Conservation (phyloP, 92 coral and sea anemone species). For the Isaurus tuberculatus region DNA sequence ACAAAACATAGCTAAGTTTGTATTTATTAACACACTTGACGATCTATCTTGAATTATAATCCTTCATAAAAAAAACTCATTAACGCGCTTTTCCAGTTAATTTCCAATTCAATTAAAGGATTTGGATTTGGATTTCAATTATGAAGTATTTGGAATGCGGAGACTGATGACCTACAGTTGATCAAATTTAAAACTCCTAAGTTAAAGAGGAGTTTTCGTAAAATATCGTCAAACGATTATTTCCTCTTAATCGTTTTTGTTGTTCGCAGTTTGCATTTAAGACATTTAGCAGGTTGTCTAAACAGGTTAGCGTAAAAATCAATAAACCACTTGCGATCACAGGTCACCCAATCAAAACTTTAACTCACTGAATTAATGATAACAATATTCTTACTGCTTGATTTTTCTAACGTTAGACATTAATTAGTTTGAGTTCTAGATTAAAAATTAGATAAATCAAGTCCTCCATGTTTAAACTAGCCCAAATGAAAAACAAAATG, state of each 20-base stretch:
- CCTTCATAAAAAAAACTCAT: too few species aligned
- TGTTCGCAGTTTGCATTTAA: background rate
- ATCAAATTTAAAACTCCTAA: background rate
- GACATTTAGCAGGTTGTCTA: conserved; percentile 26
- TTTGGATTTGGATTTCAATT: background rate
- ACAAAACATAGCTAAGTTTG: too few species aligned
- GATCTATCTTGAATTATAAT: too few species aligned
- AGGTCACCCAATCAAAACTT: conserved; percentile 27
- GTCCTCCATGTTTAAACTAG: background rate
- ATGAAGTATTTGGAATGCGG: background rate
- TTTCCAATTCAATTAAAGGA: too few species aligned
- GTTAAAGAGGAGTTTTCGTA: background rate
- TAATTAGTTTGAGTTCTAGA: background rate
- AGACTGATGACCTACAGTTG: background rate
- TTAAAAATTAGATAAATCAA: background rate
- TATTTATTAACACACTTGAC: too few species aligned
- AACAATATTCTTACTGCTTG: conserved; percentile 29
- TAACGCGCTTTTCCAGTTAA: too few species aligned
- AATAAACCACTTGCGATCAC: conserved; percentile 35
- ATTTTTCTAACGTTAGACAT: background rate
- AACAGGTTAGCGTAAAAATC: conserved; percentile 15
- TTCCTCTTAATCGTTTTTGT: background rate
- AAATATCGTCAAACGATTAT: background rate
- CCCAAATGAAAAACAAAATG: background rate
- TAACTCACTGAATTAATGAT: conserved; percentile 29